Evolutionary conservation across 1,140 invertebrate species (phyloP), one percentile per base, ranked within the genome.

Genomic region (Euura saliciscinereae): DNA sequence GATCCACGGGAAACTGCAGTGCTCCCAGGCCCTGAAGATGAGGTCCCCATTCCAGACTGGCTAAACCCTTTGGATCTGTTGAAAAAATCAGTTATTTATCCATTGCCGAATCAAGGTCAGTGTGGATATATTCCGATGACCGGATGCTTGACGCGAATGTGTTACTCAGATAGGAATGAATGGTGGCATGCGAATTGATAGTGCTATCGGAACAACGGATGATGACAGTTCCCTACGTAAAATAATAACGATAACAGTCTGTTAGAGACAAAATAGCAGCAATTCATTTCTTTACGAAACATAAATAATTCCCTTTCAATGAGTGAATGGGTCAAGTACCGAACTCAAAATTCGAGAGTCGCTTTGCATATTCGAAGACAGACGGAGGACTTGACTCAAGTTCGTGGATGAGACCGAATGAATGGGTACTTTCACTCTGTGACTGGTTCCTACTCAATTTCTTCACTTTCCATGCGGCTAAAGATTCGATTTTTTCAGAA

Each of bases 11-110:
- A 11, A 74, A 44, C 13, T 73, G 42, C 43, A 65, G n/a, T 4
- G 43, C 44, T 71, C 66, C 65, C 13, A 68, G 8, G 11, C 44
- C 45, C 43, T 51, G 69, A 44, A 74, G 66, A 66, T 71, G 44
- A 6, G 45, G 42, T 10, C 73, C 73, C 73, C 73, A 74, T 74
- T 74, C 65, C 2, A 71, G 66, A 59, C 66, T 71, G 10, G 69
- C 45, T 5, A 71, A 46, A 66, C 65, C 73, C 6, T 28, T 43
- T 5, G 44, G 45, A 68, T 74, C 70, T 71, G 67, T 13, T 28
- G 6, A 6, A 59, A n/a, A 6, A 5, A 6, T 59, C 6, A 3
- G 6, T 28, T 28, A 28, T 28, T 28, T 28, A 28, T 28, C 1
- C 28, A 28, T 28, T 28, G 28, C 28, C 28, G 28, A 28, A 28